These are phyloP conservation scores for Noctilio leporinus DNA, from an alignment of 2,113 vertebrate genomes.

Conservation along the genomic window DNA sequence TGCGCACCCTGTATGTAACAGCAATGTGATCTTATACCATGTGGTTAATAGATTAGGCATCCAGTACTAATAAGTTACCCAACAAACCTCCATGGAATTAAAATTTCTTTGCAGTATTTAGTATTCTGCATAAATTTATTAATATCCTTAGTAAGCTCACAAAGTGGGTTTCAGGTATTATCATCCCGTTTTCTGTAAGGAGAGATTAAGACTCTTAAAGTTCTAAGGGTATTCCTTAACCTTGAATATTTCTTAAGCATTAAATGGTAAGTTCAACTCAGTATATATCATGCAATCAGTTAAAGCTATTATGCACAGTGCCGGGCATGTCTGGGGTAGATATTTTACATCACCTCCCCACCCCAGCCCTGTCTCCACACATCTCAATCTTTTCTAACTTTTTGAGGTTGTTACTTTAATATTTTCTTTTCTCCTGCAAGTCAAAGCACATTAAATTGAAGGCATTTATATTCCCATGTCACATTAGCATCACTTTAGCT, in stretches of 20 bases:
- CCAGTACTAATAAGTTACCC: neutral
- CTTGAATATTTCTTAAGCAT: neutral
- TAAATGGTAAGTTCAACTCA: neutral
- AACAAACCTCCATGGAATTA: neutral
- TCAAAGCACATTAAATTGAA: conserved; percentile 15
- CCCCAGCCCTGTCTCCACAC: neutral
- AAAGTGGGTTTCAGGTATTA: neutral
- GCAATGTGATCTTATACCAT: too few species aligned
- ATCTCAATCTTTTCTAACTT: neutral
- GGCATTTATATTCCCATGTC: conserved; percentile 53
- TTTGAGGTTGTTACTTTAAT: neutral
- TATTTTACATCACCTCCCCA: neutral
- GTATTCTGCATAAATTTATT: neutral
- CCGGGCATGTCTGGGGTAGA: neutral
- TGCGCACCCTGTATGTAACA: too few species aligned
- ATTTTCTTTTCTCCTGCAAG: neutral
- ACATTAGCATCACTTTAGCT: conserved; percentile 51
- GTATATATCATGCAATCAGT: neutral
- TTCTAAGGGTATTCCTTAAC: neutral
- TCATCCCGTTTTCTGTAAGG: neutral
- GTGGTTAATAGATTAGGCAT: neutral
- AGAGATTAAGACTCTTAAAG: neutral
- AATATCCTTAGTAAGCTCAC: conserved; percentile 7
- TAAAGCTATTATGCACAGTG: neutral
- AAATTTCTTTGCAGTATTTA: neutral